Percentiles rank a stretch among this genome's conserved stretches.
Conservation (phyloP, 2,888 invertebrate species). For the Caenorhabditis japonica region DNA sequence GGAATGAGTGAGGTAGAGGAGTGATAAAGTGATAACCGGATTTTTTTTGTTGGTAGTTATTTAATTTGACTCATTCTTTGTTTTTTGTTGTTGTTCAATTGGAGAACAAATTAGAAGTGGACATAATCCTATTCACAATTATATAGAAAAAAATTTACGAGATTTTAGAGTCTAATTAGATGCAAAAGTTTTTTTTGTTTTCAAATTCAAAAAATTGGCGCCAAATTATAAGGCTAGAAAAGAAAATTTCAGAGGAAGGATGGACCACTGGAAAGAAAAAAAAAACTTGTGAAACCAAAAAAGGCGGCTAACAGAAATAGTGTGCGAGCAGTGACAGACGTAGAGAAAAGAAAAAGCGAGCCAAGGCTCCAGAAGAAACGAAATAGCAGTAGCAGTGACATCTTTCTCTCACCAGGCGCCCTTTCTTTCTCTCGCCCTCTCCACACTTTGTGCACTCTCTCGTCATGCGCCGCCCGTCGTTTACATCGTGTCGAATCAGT, state of each 20-base stretch:
- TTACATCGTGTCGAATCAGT: constrained; percentile 45
- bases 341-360: background rate
- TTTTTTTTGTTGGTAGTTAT: constrained; percentile 5
- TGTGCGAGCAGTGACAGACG: constrained; percentile 2
- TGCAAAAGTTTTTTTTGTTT: too few relatives aligned
- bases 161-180: too few relatives aligned
- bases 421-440: constrained; percentile 11
- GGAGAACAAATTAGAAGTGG: too few relatives aligned
- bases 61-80: constrained; percentile 3
- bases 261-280: too few relatives aligned
- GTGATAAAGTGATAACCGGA: constrained; percentile 29
- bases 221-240: too few relatives aligned
- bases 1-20: too few relatives aligned
- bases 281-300: too few relatives aligned
- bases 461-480: constrained; percentile 14
- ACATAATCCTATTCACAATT: too few relatives aligned
- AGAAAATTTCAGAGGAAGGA: too few relatives aligned
- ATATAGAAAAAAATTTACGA: too few relatives aligned
- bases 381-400: constrained; percentile 15
- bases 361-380: constrained; percentile 3
- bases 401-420: constrained; percentile 12
- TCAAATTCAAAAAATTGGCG: too few relatives aligned
- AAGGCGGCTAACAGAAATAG: background rate
- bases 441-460: background rate
- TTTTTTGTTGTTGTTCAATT: background rate